Conservation (phyloP, 2,113 vertebrate species). For the Ailurus styani region DNA sequence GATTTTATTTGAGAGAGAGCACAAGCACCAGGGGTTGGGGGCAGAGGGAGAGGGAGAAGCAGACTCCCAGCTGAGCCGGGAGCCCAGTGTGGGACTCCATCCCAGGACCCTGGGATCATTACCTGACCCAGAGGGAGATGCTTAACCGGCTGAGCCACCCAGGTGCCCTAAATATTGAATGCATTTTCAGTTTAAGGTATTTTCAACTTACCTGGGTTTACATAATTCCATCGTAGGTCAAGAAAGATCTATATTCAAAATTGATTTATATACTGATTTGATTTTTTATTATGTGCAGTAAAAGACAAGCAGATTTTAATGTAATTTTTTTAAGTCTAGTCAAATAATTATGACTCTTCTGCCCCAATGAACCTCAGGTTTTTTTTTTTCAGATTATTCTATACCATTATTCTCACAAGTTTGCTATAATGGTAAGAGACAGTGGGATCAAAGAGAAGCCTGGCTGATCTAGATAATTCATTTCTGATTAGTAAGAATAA, state of each 20-base stretch:
- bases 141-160: too few species aligned
- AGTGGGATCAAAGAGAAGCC: neutral
- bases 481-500: neutral
- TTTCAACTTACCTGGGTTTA: neutral
- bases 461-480: neutral
- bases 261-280: neutral
- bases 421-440: neutral
- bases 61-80: neutral
- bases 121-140: too few species aligned
- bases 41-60: neutral
- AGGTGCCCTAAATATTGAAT: neutral
- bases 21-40: neutral
- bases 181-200: neutral
- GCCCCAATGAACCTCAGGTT: neutral
- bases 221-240: neutral
- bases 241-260: neutral
- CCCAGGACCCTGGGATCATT: too few species aligned
- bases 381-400: conserved; percentile 18
- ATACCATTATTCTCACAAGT: neutral
- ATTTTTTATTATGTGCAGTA: neutral
- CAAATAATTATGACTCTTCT: neutral
- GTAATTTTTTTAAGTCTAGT: neutral
- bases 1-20: neutral
- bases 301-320: neutral
- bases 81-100: too few species aligned